Base-by-base conservation (phyloP, 2,113 vertebrate species). In the Mohoua ochrocephala region DNA sequence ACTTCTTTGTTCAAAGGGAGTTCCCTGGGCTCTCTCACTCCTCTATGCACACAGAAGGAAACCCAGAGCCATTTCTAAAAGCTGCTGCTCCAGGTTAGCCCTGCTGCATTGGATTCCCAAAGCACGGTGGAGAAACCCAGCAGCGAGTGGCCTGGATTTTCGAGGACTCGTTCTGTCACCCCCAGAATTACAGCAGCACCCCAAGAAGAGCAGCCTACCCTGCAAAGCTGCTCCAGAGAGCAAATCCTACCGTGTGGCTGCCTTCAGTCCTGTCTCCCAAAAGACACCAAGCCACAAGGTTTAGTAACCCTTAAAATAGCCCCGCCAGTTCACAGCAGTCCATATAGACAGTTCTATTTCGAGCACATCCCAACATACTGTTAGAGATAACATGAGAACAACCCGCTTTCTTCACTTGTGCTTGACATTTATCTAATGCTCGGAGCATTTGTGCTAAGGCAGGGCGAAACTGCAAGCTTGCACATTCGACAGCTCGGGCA, bases 271-370 rank as follows among this genome's bases (percentile, higher is more conserved):
- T 0, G 44, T 78, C 92, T 94, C 94, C 88, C 83, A 49, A 83
- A 92, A 95, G 93, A 92, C 84, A 87, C 61, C 60, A 76, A 76
- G 82, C 84, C 88, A 74, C 92, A 93, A 94, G 91, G 84, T 94
- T 97, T 87, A 93, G 75, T 75, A 84, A 71, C 68, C 69, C 95
- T 85, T 96, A 97, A 97, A 97, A 97, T 97, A 97, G 96, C 89
- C 78, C 65, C 44, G 74, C 22, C 47, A 79, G 92, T 85, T 86
- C 90, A 45, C 88, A 52, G 95, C 94, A 93, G 91, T 52, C 95
- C 92, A 91, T 80, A 84, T 56, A 93, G 87, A 94, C 39, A 3
- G 87, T 89, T 93, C 96, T 97, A 97, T 97, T 97, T 97, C 93
- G 64, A 91, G 97, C 89, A 45, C 93, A 54, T 16, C 59, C 59